Conservation (phyloP, 2,113 vertebrate genomes). For the Gnathonemus longibarbis region DNA sequence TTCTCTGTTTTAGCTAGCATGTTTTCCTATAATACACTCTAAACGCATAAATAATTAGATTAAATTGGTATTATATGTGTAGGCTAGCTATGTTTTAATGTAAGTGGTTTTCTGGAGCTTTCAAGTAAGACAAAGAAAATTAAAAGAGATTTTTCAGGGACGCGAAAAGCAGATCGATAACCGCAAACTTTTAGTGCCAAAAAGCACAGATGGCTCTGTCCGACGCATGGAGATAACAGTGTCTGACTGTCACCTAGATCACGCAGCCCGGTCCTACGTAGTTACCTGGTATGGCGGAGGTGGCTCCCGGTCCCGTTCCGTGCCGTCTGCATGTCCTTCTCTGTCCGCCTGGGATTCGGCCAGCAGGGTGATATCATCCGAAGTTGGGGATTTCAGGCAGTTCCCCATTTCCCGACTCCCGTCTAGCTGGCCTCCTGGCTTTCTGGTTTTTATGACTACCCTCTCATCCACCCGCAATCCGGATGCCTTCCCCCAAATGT, state of each 20-base stretch:
- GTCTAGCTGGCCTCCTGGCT: background rate
- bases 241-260: background rate
- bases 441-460: background rate
- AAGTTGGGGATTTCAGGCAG: conserved; percentile 86
- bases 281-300: conserved; percentile 87
- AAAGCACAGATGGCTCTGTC: background rate
- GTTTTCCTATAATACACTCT: background rate
- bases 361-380: conserved; percentile 87
- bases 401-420: conserved; percentile 73
- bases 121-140: background rate
- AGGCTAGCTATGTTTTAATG: background rate
- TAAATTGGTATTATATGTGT: background rate
- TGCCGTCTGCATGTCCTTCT: conserved; percentile 79
- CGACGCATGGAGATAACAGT: background rate
- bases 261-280: background rate
- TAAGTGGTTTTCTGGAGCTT: background rate
- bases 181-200: background rate
- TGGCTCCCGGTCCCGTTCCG: conserved; percentile 84
- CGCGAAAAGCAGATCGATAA: background rate
- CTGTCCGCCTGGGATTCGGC: conserved; percentile 87
- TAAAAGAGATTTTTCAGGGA: background rate
- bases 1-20: background rate
- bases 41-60: background rate
- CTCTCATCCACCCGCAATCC: background rate
- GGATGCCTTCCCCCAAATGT: background rate